Base-by-base conservation (phyloP, 2,113 vertebrate species). In the Vidua macroura region DNA sequence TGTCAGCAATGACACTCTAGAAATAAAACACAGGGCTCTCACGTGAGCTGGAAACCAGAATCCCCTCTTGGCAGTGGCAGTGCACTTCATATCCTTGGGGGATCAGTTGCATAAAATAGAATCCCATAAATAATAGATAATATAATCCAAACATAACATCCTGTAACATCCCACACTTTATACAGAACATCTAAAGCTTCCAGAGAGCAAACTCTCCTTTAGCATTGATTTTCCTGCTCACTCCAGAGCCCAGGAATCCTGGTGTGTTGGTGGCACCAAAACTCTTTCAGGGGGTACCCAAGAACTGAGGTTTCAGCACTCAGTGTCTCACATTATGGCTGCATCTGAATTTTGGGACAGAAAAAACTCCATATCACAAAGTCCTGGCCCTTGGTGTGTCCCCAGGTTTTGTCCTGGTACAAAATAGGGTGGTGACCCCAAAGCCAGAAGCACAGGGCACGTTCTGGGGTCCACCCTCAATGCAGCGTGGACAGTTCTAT, bases 401-500 rank as follows among this genome's bases (percentile, higher is more conserved):
- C 31, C 33, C 19, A 9, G 33, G 11, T 15, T 41, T 81, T 64
- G 25, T 46, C 48, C 67, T 41, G 11, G 28, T 2, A 4, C 28
- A 2, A 8, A 64, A 5, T 1, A 15, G 6, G 27, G 22, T 33
- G 62, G 25, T 35, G 66, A 53, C 16, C 17, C 49, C n/a, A 10
- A 5, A 33, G 41, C 35, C 59, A 69, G 73, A 12, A 22, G 48
- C n/a, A 24, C 2, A 7, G 22, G 28, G 14, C 6, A 10, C 0
- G 0, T 33, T 24, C 6, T 19, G 41, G 37, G 30, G 8, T 5
- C 10, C 13, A 35, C 9, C 27, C 52, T 30, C 31, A 25, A 2
- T 17, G 5, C 15, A 11, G 3, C 15, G 7, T 0, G 12, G n/a
- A 3, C 8, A 31, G 6, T 9, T 68, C 24, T 5, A 23, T 14